Conservation (phyloP, 2,797 vertebrate species). For the Fratercula arctica region DNA sequence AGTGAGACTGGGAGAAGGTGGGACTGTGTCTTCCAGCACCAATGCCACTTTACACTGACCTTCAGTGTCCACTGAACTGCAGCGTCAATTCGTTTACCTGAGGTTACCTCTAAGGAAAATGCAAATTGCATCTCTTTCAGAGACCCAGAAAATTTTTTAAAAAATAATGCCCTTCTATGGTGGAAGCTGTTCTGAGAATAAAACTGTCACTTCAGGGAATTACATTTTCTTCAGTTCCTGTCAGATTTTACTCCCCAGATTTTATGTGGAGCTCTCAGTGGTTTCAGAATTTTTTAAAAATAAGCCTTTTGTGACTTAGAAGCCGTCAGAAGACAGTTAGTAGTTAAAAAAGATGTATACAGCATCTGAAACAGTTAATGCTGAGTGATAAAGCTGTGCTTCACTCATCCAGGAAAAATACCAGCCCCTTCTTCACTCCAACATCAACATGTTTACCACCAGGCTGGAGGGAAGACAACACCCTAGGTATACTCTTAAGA, state of each 20-base stretch:
- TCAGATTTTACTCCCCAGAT: neutral
- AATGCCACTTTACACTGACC: neutral
- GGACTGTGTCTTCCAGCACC: neutral
- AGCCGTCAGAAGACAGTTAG: neutral
- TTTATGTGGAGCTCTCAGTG: neutral
- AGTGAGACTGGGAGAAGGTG: neutral
- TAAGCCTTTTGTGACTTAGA: neutral
- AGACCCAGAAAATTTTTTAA: neutral
- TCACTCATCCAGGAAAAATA: constrained; percentile 35
- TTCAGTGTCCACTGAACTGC: neutral
- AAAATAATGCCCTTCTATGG: rapidly evolving
- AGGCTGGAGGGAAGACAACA: constrained; percentile 53
- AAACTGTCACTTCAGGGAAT: neutral
- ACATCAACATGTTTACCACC: constrained; percentile 63
- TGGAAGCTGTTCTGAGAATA: neutral
- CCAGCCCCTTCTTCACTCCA: constrained; percentile 30
- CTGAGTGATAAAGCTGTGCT: constrained; percentile 8
- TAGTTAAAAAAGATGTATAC: neutral
- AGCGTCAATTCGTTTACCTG: neutral
- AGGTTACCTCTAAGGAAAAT: neutral
- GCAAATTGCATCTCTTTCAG: neutral
- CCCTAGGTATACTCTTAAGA: constrained; percentile 53
- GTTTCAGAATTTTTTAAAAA: neutral
- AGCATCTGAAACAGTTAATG: constrained; percentile 34
- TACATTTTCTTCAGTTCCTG: neutral